Conservation (phyloP, 2,797 vertebrate genomes). For the Tapera naevia region DNA sequence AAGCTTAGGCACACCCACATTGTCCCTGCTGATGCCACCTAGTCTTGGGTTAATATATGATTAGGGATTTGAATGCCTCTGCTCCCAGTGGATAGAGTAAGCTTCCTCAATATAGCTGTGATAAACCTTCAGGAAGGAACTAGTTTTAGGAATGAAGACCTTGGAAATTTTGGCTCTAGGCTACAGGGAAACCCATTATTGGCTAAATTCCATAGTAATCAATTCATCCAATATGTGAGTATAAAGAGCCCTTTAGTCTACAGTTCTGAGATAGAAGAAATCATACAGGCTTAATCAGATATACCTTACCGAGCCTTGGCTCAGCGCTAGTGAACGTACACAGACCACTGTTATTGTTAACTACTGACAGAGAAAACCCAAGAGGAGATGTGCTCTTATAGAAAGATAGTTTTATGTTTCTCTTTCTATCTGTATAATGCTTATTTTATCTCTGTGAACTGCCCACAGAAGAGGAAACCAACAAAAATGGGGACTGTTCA, state of each 20-base stretch:
- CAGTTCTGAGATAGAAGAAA: not conserved
- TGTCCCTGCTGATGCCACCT: not conserved
- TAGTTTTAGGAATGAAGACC: not conserved
- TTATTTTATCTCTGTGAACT: not conserved
- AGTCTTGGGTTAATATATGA: not conserved
- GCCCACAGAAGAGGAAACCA: not conserved
- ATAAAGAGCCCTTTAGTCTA: not conserved
- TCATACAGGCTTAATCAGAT: not conserved
- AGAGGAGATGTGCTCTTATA: not conserved
- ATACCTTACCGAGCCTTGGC: not conserved
- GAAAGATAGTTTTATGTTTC: not conserved
- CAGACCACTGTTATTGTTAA: accelerated
- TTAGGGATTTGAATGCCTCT: not conserved
- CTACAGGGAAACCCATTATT: not conserved
- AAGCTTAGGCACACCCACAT: not conserved
- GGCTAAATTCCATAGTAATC: not conserved
- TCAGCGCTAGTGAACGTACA: not conserved
- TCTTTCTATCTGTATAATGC: not conserved
- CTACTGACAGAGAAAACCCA: not conserved
- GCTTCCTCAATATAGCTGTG: not conserved
- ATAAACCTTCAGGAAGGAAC: not conserved
- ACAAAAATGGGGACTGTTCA: not conserved
- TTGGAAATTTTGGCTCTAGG: not conserved
- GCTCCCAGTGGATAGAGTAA: not conserved
- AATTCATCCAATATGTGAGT: not conserved